Evolutionary conservation across 2,797 vertebrate species (phyloP), one percentile per base, ranked within the genome.

Genomic region (Uromys caudimaculatus): DNA sequence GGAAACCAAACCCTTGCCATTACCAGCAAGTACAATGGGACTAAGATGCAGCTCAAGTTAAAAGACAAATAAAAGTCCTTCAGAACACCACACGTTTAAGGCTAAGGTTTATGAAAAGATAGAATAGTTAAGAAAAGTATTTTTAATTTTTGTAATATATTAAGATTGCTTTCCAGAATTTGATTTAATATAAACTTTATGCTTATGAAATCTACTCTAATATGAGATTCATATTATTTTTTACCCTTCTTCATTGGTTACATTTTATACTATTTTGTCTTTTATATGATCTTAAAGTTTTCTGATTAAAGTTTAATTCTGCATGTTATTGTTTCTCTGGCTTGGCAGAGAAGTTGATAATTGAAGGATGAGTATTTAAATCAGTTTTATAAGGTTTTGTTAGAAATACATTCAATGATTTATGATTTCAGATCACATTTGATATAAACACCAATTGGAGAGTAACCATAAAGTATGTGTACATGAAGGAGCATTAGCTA

Each of bases 201-300:
- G 47, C 71, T 69, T 93, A n/a, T 87, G 27, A 71, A 76, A 77
- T 87, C 47, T 6, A 79, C 67, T 78, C 89, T 82, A 89, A 79
- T 47, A 17, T 32, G 84, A 71, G 29, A 95, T 27, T 77, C 8
- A 69, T 58, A 69, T 58, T 87, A 52, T 76, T 38, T 50, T 64
- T 54, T 32, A 41, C 4, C 35, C 64, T 90, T 64, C 73, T 75
- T 92, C 75, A 73, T 86, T 41, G n/a, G 71, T 16, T 35, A n/a
- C 47, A 41, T 23, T n/a, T 90, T 67, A 38, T 62, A 44, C 67
- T 87, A 19, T 67, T 58, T 84, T 81, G 19, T 6, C 52, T n/a
- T 81, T 78, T 82, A 60, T 12, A 90, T 81, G 29, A 35, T 67
- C 38, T 69, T 56, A 44, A 89, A 92, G 35, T 50, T 77, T 60